Conservation (phyloP, 1,140 invertebrate genomes). For the Trichogramma pretiosum region DNA sequence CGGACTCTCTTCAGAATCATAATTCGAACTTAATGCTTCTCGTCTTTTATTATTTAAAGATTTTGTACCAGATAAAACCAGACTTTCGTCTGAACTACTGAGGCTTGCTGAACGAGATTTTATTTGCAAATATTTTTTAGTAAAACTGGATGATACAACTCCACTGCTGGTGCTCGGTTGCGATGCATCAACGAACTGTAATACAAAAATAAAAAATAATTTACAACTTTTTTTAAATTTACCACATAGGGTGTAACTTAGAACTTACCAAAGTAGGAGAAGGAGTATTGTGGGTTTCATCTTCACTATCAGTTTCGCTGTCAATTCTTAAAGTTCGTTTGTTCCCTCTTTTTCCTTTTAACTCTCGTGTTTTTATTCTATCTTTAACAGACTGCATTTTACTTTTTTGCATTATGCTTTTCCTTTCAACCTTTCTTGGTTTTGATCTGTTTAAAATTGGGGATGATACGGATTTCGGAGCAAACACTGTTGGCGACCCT, state of each 20-base stretch:
- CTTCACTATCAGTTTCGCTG: conserved; percentile 28
- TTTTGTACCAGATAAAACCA: too few species aligned
- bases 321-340: conserved; percentile 24
- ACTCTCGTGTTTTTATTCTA: too few species aligned
- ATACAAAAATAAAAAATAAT: neutral
- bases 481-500: neutral
- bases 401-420: too few species aligned
- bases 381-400: too few species aligned
- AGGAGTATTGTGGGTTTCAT: conserved; percentile 11
- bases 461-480: too few species aligned
- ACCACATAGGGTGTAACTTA: neutral
- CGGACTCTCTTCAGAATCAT: too few species aligned
- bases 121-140: too few species aligned
- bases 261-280: conserved; percentile 3
- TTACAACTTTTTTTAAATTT: neutral
- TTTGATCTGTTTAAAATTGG: too few species aligned
- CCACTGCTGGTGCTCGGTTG: conserved; percentile 42
- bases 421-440: too few species aligned
- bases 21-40: too few species aligned
- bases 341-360: conserved; percentile 27
- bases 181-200: conserved; percentile 21
- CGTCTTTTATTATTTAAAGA: too few species aligned
- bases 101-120: conserved; percentile 26
- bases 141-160: conserved; percentile 28
- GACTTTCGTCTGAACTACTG: conserved; percentile 19